Evolutionary conservation across 2,888 invertebrate genomes (phyloP).

Genomic region (Drosophila merina): DNA sequence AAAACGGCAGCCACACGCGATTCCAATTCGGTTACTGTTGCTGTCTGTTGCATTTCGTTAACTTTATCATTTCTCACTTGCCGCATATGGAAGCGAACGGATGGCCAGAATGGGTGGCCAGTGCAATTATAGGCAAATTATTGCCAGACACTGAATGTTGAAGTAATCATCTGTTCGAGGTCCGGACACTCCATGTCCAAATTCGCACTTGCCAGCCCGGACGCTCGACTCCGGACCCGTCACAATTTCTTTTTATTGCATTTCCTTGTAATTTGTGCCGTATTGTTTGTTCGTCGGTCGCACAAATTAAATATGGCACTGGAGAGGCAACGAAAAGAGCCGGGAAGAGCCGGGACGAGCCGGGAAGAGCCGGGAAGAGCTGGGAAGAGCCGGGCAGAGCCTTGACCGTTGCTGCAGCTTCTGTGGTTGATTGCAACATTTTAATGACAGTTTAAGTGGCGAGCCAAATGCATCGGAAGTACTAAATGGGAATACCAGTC

Average conservation of each 20-base stretch:
- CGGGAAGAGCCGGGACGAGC: neutral
- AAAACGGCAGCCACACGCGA: slow-evolving; percentile 51
- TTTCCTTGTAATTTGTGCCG: slow-evolving; percentile 75
- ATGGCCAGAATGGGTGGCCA: neutral
- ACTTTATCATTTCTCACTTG: slow-evolving; percentile 67
- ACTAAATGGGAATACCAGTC: slow-evolving; percentile 35
- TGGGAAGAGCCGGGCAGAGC: neutral
- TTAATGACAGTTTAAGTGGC: slow-evolving; percentile 70
- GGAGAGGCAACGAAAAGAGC: neutral
- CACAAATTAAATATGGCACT: slow-evolving; percentile 62
- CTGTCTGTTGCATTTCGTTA: slow-evolving; percentile 68
- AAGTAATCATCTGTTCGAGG: slow-evolving; percentile 59
- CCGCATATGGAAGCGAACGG: slow-evolving; percentile 7
- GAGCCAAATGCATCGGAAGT: slow-evolving; percentile 54
- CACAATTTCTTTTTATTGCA: slow-evolving; percentile 61
- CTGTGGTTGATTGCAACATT: slow-evolving; percentile 51
- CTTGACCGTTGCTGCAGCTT: slow-evolving; percentile 27
- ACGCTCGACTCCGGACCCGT: slow-evolving; percentile 25
- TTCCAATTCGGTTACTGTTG: slow-evolving; percentile 46
- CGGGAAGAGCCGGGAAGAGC: neutral
- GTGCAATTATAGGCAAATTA: slow-evolving; percentile 73
- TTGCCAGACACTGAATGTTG: slow-evolving; percentile 63
- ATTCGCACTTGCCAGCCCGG: slow-evolving; percentile 25
- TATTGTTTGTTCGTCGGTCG: slow-evolving; percentile 66
- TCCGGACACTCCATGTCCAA: slow-evolving; percentile 23